Conservation (phyloP, 2,797 vertebrate genomes). For the Pantherophis vulpinus region DNA sequence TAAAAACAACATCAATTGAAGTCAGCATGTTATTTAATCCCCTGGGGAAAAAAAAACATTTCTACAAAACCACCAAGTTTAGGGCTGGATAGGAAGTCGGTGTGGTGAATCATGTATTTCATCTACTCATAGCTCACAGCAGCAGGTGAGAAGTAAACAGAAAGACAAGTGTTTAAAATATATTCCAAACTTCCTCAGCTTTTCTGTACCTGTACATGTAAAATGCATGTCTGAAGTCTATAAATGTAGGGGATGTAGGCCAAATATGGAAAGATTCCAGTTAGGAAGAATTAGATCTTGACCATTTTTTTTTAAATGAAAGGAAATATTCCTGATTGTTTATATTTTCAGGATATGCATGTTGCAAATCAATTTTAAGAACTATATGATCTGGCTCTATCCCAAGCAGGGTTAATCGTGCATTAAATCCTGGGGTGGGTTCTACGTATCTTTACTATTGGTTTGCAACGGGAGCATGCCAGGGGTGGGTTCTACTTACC, state of each 20-base stretch:
- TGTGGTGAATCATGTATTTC: constrained; percentile 36
- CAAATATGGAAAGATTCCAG: constrained; percentile 37
- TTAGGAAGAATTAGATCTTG: constrained; percentile 13
- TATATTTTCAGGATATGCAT: background rate
- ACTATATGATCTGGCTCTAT: background rate
- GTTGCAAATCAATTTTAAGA: background rate
- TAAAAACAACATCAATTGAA: background rate
- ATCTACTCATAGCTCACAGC: constrained; percentile 45
- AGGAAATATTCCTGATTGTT: constrained; percentile 29
- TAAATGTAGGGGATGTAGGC: constrained; percentile 26
- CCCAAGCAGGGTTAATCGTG: background rate
- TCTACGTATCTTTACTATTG: no score
- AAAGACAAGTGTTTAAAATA: constrained; percentile 54
- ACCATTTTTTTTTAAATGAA: constrained; percentile 29
- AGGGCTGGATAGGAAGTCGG: constrained; percentile 9
- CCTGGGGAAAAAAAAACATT: background rate
- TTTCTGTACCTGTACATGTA: constrained; percentile 64
- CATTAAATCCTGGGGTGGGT: background rate
- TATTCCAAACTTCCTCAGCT: constrained; percentile 72
- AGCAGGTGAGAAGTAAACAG: constrained; percentile 46
- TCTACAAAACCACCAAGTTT: constrained; percentile 9
- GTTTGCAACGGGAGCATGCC: no score
- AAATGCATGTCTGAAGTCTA: constrained; percentile 49
- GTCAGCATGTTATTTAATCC: background rate
- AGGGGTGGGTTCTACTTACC: no score